A percentile compares a stretch with the other conserved stretches of the same genome.
These are phyloP conservation scores for Troilus luridus DNA, from an alignment of 2,888 invertebrate genomes.

Conservation along the genomic window DNA sequence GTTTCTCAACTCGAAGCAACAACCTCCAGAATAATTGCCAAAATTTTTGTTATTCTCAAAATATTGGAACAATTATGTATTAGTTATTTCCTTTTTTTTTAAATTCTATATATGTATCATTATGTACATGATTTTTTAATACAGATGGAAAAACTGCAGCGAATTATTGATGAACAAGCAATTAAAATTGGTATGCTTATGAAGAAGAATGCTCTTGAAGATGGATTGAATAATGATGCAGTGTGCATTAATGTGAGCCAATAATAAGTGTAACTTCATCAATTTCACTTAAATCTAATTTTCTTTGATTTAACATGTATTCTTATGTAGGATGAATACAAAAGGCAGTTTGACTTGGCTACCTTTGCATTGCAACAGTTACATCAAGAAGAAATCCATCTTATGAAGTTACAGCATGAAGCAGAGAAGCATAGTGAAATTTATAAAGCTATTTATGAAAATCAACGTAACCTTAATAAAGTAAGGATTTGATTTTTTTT, in stretches of 20 bases:
- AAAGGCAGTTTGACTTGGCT: slow-evolving; percentile 60
- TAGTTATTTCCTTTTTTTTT: neutral
- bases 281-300: slow-evolving; percentile 5
- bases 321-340: slow-evolving; percentile 61
- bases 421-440: slow-evolving; percentile 59
- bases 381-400: slow-evolving; percentile 61
- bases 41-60: neutral
- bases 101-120: neutral
- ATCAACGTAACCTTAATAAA: neutral
- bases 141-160: slow-evolving; percentile 40
- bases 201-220: slow-evolving; percentile 33
- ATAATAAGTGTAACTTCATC: neutral
- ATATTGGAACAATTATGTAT: neutral
- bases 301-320: slow-evolving; percentile 36
- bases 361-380: slow-evolving; percentile 58
- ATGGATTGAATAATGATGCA: slow-evolving; percentile 28
- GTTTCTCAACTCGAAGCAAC: too few species aligned
- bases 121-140: neutral
- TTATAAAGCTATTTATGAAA: slow-evolving; percentile 25
- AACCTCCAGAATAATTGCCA: too few species aligned
- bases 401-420: slow-evolving; percentile 60
- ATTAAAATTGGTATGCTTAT: slow-evolving; percentile 48
- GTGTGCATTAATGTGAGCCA: slow-evolving; percentile 33
- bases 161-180: slow-evolving; percentile 47
- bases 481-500: neutral